A percentile compares a stretch with the other conserved stretches of the same genome.
phyloP scores from a whole-genome alignment of 2,797 vertebrate species.

The Hydrophis major region DNA sequence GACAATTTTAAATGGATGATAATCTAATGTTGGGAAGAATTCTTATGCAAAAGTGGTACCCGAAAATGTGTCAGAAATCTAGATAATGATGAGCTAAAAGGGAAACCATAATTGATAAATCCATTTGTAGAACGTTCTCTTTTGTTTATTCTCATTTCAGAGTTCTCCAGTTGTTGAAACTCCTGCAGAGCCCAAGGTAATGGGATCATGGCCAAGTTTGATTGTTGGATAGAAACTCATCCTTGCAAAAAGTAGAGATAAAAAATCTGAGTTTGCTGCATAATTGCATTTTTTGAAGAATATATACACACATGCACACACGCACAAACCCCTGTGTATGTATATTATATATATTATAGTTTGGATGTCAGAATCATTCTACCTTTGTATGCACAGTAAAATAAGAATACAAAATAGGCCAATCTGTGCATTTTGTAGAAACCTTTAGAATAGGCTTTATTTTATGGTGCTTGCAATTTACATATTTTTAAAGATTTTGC shows the following conservation, averaged over 20 bases:
- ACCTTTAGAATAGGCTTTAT: not conserved
- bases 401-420: too few species aligned
- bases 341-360: too few species aligned
- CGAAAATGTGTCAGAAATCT: not conserved
- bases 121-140: constrained; percentile 17
- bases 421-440: too few species aligned
- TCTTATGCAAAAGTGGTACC: not conserved
- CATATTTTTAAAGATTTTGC: not conserved
- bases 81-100: not conserved
- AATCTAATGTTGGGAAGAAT: not conserved
- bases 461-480: not conserved
- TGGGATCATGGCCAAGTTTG: not conserved
- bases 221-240: not conserved
- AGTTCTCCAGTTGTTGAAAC: constrained; percentile 89
- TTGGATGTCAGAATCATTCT: too few species aligned
- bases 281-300: not conserved
- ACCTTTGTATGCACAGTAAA: too few species aligned
- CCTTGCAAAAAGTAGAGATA: not conserved
- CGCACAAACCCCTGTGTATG: too few species aligned
- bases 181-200: constrained; percentile 83
- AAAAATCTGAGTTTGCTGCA: not conserved
- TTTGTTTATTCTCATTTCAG: constrained; percentile 67
- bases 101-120: not conserved
- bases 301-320: not conserved
- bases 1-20: not conserved